A percentile compares a stretch with the other conserved stretches of the same genome.
Evolutionary conservation across 2,888 invertebrate genomes (phyloP).

Genomic region (Polydrusus cervinus): DNA sequence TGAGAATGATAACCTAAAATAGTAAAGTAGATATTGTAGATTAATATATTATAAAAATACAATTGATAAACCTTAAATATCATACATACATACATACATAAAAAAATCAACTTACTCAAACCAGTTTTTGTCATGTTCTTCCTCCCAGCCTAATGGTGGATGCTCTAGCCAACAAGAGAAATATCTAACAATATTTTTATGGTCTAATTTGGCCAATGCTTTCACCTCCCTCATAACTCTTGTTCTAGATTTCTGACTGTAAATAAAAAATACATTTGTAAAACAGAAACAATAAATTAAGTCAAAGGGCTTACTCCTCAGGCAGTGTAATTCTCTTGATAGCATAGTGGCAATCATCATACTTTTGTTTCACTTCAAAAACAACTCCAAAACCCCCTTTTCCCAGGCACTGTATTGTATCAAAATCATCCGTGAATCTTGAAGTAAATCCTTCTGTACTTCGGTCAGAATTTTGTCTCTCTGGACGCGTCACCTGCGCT

Average conservation of each 20-base stretch:
- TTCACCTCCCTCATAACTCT: constrained; percentile 96
- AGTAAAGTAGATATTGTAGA: background rate
- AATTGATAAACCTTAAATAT: background rate
- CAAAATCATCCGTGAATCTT: constrained; percentile 90
- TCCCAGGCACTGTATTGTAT: constrained; percentile 86
- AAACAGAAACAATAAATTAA: background rate
- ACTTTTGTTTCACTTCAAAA: constrained; percentile 93
- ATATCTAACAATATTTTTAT: constrained; percentile 96
- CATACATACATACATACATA: no score
- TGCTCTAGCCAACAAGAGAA: constrained; percentile 96
- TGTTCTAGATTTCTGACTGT: constrained; percentile 85
- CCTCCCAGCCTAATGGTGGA: constrained; percentile 92
- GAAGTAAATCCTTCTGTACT: constrained; percentile 70
- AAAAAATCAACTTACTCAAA: constrained; percentile 56
- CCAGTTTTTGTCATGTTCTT: constrained; percentile 82
- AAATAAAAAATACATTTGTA: constrained; percentile 28
- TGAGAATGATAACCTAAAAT: constrained; percentile 31
- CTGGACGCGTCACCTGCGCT: constrained; percentile 44
- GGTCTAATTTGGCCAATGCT: constrained; percentile 94
- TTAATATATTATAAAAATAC: background rate
- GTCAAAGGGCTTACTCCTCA: constrained; percentile 73
- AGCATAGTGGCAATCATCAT: constrained; percentile 95
- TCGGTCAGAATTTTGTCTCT: constrained; percentile 63
- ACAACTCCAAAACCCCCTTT: constrained; percentile 97
- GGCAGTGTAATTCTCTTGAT: constrained; percentile 94